phyloP scores from a whole-genome alignment of 1,140 invertebrate species.

The Drosophila malerkotliana region DNA sequence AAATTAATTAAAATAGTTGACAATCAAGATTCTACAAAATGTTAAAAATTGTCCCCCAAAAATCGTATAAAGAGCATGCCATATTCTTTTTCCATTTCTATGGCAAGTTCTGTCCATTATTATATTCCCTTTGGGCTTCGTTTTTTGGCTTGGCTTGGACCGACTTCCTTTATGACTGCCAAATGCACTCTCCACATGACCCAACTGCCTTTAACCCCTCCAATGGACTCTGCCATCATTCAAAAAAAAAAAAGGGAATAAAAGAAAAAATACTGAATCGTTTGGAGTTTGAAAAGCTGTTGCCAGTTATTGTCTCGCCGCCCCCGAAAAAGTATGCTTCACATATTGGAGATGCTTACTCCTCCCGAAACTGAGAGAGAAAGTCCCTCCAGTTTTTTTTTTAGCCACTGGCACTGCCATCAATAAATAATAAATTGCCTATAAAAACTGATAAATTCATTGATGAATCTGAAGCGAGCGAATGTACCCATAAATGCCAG shows the following conservation, averaged over 20 bases:
- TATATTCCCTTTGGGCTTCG: conserved; percentile 29
- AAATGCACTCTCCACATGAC: conserved; percentile 47
- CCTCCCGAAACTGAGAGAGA: not conserved
- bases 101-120: conserved; percentile 3
- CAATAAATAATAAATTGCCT: conserved; percentile 82
- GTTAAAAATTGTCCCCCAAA: too few relatives aligned
- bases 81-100: not conserved
- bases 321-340: conserved; percentile 21
- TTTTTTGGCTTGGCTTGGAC: conserved; percentile 10
- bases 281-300: conserved; percentile 57
- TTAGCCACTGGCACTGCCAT: conserved; percentile 37
- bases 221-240: conserved; percentile 56
- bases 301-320: conserved; percentile 43
- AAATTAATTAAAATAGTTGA: too few relatives aligned
- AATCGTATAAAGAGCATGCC: conserved; percentile 7
- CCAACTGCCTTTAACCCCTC: conserved; percentile 26
- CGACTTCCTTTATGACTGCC: conserved; percentile 41
- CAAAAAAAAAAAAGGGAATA: conserved; percentile 30
- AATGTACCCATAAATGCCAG: conserved; percentile 38
- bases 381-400: not conserved
- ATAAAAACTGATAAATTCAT: conserved; percentile 82
- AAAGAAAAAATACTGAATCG: conserved; percentile 23
- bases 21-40: too few relatives aligned
- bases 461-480: conserved; percentile 60
- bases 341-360: conserved; percentile 47